Base-by-base conservation (phyloP, 2,888 invertebrate species). In the Crepidodera aurea region DNA sequence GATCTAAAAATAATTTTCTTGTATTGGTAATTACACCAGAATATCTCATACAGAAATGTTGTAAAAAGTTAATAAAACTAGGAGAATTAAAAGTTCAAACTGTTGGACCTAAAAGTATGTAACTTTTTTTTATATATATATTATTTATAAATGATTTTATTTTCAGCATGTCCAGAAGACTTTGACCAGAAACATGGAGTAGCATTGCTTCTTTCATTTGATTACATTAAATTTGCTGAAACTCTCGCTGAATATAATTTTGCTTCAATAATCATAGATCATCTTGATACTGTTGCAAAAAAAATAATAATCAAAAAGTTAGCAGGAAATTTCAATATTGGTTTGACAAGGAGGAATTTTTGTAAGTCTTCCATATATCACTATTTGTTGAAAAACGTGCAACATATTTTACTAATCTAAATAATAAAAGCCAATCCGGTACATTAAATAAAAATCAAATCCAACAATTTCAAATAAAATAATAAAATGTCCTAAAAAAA, bases 281-380 rank as follows among this genome's bases (percentile, higher is more conserved):
- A 73, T 37, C 66, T 77, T 51, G 78, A 80, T 70, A 32, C 66
- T 53, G 57, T 79, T 10, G 72, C 75, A n/a, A 70, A 64, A 1
- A 79, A 78, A 67, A 57, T 65, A 29, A 54, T 74, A 39, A 51
- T 78, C 7, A 74, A 68, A 22, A 74, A 70, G 54, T 60, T 78
- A 6, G 55, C 62, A 42, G 73, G 77, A 5, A 54, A 64, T 8
- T 80, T 77, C 64, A 75, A 77, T 55, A 72, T 80, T 53, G 80
- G 78, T 18, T 64, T 79, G 37, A 77, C 77, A 1, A 48, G 64
- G 29, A 71, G 73, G 63, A 79, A 76, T 65, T 79, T 79, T 69
- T 73, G 78, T 79, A 71, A 71, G 72, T 73, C 4, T 25, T n/a
- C n/a, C n/a, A n/a, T n/a, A n/a, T n/a, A n/a, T n/a, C n/a, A n/a